Base-by-base conservation (phyloP, 1,140 invertebrate species). In the Augochlora pura region DNA sequence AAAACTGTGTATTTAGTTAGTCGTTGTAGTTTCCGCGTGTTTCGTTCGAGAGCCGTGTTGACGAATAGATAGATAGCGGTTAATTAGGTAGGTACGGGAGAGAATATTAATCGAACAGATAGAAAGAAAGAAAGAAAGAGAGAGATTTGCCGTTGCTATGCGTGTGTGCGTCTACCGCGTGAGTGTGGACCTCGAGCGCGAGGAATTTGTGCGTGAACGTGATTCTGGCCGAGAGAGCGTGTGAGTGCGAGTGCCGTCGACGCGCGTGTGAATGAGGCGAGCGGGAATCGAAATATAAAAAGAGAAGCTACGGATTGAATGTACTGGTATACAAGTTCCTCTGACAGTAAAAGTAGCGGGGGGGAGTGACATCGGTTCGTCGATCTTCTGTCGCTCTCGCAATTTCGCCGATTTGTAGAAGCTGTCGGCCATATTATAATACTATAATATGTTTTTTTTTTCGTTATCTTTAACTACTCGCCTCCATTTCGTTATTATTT, bases 251-350 rank as follows among this genome's bases (percentile, higher is more conserved):
- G 63, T 69, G 32, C 32, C 32, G 32, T 32, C 4, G 32, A 32
- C 4, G 32, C 32, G 81, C 60, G 81, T 79, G 83, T 77, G 77
- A 81, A 81, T 82, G 83, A 72, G 73, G 72, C 52, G 63, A 82
- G 59, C 65, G 82, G 54, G 66, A 82, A 81, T 81, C 39, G 72
- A 80, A n/a, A 77, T 60, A 74, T 57, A 78, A 59, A 69, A 73
- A 63, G 62, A 78, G 77, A 81, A 77, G 25, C 60, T n/a, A 84
- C 79, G 81, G 83, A 83, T 87, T 89, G 87, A 88, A 91, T 91
- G 86, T 89, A 89, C 86, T 90, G 90, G 91, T 92, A 91, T 91
- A 90, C 90, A 91, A 92, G 91, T 91, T 92, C 91, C 90, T 92
- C 88, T 90, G 88, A 91, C 90, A 91, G 90, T 91, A 87, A 82